Conservation (phyloP, 2,113 vertebrate species). For the Corydoras maculifer region DNA sequence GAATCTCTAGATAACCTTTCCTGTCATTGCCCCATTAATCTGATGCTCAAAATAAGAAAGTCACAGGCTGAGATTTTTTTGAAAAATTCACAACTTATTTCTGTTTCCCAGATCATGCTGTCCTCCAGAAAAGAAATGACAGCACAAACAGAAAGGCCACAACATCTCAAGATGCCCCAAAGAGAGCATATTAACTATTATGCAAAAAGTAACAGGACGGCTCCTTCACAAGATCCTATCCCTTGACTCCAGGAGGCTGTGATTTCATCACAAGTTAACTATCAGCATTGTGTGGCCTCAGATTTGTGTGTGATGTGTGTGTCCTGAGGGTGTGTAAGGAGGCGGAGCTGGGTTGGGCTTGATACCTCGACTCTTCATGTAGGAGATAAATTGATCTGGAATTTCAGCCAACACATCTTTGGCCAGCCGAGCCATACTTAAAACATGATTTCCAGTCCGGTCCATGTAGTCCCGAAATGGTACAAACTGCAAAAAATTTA, state of each 20-base stretch:
- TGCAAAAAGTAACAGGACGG: constrained; percentile 33
- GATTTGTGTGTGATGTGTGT: constrained; percentile 72
- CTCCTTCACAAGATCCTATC: constrained; percentile 37
- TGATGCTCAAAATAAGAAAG: constrained; percentile 55
- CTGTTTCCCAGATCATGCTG: constrained; percentile 23
- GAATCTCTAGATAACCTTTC: constrained; percentile 56
- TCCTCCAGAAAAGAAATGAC: constrained; percentile 27
- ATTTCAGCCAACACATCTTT: constrained; percentile 90
- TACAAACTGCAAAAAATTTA: constrained; percentile 71
- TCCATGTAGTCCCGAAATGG: constrained; percentile 90
- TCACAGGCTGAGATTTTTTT: constrained; percentile 56
- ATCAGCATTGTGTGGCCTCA: constrained; percentile 45
- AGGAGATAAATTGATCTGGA: constrained; percentile 88
- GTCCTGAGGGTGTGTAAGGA: constrained; percentile 68
- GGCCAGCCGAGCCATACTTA: constrained; percentile 87
- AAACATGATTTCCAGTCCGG: constrained; percentile 81
- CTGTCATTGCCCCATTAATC: constrained; percentile 25
- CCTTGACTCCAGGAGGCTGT: constrained; percentile 42
- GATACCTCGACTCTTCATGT: constrained; percentile 81
- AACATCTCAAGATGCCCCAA: constrained; percentile 37
- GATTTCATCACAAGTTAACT: constrained; percentile 41
- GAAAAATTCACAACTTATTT: constrained; percentile 32
- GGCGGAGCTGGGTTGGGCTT: constrained; percentile 71
- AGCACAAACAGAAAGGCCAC: constrained; percentile 34
- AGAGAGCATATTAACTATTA: constrained; percentile 44